Evolutionary conservation across 2,888 invertebrate genomes (phyloP).

Genomic region (Phrixothrix hirtus): DNA sequence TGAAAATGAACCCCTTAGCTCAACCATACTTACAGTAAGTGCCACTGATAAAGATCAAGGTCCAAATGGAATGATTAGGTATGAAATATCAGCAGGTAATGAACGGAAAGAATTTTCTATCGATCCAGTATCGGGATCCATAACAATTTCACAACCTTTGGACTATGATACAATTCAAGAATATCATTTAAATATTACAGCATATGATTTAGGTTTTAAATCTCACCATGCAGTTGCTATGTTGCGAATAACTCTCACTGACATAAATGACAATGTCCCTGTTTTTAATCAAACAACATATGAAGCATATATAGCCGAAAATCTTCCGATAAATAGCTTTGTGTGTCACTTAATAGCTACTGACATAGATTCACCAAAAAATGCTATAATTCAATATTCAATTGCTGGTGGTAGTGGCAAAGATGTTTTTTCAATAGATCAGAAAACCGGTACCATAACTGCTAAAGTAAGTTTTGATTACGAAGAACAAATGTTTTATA

Average conservation of each 20-base stretch:
- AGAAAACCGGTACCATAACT: constrained; percentile 73
- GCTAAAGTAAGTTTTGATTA: constrained; percentile 83
- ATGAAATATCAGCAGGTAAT: constrained; percentile 83
- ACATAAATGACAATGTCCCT: constrained; percentile 93
- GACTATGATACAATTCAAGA: constrained; percentile 87
- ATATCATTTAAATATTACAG: constrained; percentile 85
- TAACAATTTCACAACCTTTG: constrained; percentile 76
- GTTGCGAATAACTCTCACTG: constrained; percentile 83
- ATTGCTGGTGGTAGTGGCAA: constrained; percentile 76
- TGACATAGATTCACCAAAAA: constrained; percentile 86
- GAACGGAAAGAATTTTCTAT: constrained; percentile 79
- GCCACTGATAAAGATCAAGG: constrained; percentile 86
- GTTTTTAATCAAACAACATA: constrained; percentile 78
- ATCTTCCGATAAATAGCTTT: constrained; percentile 73
- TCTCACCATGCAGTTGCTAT: constrained; percentile 76
- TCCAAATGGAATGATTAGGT: constrained; percentile 87
- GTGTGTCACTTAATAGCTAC: constrained; percentile 76
- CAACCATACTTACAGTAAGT: constrained; percentile 80
- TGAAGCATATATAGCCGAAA: constrained; percentile 81
- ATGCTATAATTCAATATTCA: constrained; percentile 82
- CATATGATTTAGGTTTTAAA: constrained; percentile 83
- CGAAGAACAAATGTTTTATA: constrained; percentile 78
- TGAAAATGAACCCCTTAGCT: constrained; percentile 87
- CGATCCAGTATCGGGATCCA: constrained; percentile 74
- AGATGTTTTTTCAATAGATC: constrained; percentile 77